Evolutionary conservation across 2,888 invertebrate species (phyloP).

Genomic region (Hololepta plana): DNA sequence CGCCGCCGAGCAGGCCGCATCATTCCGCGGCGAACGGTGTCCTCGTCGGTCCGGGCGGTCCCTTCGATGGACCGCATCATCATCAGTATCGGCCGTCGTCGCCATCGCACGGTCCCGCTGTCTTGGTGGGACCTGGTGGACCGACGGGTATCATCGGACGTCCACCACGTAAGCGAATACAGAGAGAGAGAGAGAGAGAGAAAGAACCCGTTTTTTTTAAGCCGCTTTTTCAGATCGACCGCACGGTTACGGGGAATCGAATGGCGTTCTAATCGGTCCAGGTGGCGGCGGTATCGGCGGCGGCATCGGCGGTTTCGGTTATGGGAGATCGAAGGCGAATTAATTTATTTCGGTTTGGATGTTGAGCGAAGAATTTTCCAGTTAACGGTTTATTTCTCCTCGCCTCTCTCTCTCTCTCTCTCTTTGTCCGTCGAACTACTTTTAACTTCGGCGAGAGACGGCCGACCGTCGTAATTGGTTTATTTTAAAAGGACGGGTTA

Average conservation of each 20-base stretch:
- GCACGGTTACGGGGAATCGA: conserved; percentile 12
- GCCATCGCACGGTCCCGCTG: too few relatives aligned
- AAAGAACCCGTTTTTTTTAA: too few relatives aligned
- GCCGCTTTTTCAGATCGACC: conserved; percentile 6
- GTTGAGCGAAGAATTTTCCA: too few relatives aligned
- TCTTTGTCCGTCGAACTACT: too few relatives aligned
- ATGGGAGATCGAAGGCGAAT: conserved; percentile 2
- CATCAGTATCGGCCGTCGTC: too few relatives aligned
- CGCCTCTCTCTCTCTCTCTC: too few relatives aligned
- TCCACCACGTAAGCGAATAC: conserved; percentile 14
- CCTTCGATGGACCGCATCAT: too few relatives aligned
- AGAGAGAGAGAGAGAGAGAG: too few relatives aligned
- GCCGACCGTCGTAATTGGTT: too few relatives aligned
- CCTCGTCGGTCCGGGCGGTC: conserved; percentile 29
- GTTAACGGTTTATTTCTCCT: too few relatives aligned
- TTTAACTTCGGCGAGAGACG: too few relatives aligned
- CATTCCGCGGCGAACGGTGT: conserved; percentile 26
- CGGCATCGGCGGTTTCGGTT: conserved; percentile 11
- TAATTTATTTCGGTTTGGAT: background rate
- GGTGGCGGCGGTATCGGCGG: conserved; percentile 18
- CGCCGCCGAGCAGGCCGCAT: conserved; percentile 19
- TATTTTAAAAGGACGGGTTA: too few relatives aligned
- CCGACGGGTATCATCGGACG: conserved; percentile 32
- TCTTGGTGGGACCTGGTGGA: conserved; percentile 32
- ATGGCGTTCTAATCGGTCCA: conserved; percentile 19